These are phyloP conservation scores for Tenthredo distinguenda DNA, from an alignment of 2,888 invertebrate genomes.

Conservation along the genomic window DNA sequence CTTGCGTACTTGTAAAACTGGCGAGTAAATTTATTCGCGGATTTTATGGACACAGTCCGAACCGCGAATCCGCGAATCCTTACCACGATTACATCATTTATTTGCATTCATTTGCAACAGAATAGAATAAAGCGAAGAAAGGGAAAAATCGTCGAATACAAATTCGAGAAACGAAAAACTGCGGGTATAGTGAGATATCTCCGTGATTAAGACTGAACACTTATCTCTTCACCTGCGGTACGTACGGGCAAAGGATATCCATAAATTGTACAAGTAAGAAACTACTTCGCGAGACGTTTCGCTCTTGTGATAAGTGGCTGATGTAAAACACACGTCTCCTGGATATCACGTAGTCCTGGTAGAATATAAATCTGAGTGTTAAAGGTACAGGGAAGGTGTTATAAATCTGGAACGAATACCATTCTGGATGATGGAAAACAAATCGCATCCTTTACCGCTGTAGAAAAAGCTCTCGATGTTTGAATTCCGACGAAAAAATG, in stretches of 20 bases:
- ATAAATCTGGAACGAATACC: constrained; percentile 13
- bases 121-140: neutral
- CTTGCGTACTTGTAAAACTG: neutral
- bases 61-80: neutral
- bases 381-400: neutral
- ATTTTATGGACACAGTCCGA: neutral
- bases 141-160: neutral
- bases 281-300: constrained; percentile 12
- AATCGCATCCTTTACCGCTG: neutral
- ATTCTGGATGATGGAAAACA: constrained; percentile 14
- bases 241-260: neutral
- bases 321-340: constrained; percentile 44
- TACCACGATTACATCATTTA: neutral
- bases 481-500: constrained; percentile 20
- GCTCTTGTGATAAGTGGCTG: constrained; percentile 40
- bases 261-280: neutral
- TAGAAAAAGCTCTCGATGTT: neutral
- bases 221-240: neutral
- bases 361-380: constrained; percentile 33
- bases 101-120: too few species aligned
- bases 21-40: constrained; percentile 2
- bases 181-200: neutral
- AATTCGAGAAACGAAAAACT: neutral
- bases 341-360: constrained; percentile 32
- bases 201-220: neutral